Percentiles rank a stretch among this genome's conserved stretches.
Evolutionary conservation across 1,140 invertebrate species (phyloP).

Genomic region (Drosophila sproati): DNA sequence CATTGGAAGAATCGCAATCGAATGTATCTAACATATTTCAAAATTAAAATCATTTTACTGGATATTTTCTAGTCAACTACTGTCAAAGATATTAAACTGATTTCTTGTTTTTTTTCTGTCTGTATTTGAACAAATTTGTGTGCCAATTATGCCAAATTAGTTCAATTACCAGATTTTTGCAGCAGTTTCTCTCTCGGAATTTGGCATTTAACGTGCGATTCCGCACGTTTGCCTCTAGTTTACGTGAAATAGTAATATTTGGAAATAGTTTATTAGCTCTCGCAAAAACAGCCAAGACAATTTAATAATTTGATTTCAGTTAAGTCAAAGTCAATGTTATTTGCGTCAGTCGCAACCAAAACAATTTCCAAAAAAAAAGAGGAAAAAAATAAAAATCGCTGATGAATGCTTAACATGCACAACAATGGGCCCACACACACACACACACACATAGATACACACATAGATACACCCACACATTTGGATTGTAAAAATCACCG

Average conservation of each 20-base stretch:
- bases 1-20: too few species aligned
- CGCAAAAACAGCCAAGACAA: constrained; percentile 36
- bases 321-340: constrained; percentile 48
- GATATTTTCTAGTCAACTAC: not conserved
- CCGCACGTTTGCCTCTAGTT: constrained; percentile 57
- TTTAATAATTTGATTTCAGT: constrained; percentile 44
- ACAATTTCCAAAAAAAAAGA: constrained; percentile 30
- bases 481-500: constrained; percentile 14
- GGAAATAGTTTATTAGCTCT: constrained; percentile 46
- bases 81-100: not conserved
- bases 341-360: constrained; percentile 56
- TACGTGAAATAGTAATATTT: constrained; percentile 34
- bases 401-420: constrained; percentile 45
- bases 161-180: constrained; percentile 58
- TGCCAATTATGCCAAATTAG: constrained; percentile 71
- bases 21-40: too few species aligned
- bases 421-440: constrained; percentile 38
- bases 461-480: constrained; percentile 21
- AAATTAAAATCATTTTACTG: not conserved
- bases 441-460: constrained; percentile 29
- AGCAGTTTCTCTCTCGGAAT: constrained; percentile 22
- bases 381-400: constrained; percentile 6
- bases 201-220: constrained; percentile 62
- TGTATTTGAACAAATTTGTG: constrained; percentile 38
- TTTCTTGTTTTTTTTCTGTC: constrained; percentile 3